Percentiles rank a stretch among this genome's conserved stretches.
Conservation (phyloP, 2,797 vertebrate species). For the Muraenolepis orangiensis region DNA sequence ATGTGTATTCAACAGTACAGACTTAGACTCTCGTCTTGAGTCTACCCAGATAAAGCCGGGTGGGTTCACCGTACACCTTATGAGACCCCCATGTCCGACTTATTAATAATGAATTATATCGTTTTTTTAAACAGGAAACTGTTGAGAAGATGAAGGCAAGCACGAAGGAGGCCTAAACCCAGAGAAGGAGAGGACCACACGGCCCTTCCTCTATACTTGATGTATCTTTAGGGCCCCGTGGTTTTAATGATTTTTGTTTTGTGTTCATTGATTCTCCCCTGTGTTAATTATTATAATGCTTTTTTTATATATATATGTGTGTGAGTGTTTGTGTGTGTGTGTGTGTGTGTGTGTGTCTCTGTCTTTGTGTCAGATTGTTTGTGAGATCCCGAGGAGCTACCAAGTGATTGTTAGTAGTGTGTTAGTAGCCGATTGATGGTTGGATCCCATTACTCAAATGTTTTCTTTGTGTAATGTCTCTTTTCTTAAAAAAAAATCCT, state of each 20-base stretch:
- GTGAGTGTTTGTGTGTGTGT: conserved; percentile 59
- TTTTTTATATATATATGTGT: conserved; percentile 41
- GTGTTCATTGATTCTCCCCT: conserved; percentile 60
- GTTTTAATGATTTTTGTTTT: conserved; percentile 63
- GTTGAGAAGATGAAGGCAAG: conserved; percentile 87
- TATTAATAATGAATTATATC: background rate
- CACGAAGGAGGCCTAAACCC: conserved; percentile 87
- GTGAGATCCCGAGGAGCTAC: conserved; percentile 53
- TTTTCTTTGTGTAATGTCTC: too few species aligned
- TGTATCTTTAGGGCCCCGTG: conserved; percentile 56
- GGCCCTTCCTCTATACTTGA: conserved; percentile 66
- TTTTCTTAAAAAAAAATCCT: conserved; percentile 48
- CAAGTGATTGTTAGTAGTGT: conserved; percentile 51
- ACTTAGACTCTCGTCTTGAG: background rate
- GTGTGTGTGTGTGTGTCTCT: conserved; percentile 44
- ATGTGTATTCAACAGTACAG: background rate
- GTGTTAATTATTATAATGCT: conserved; percentile 69
- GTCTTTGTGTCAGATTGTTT: conserved; percentile 63
- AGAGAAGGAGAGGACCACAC: conserved; percentile 49
- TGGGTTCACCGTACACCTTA: background rate
- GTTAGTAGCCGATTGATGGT: conserved; percentile 64
- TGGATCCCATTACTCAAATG: conserved; percentile 64
- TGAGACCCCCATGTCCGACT: background rate
- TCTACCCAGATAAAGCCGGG: background rate
- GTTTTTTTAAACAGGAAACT: conserved; percentile 78